These are phyloP conservation scores for Xiphorhynchus elegans DNA, from an alignment of 2,113 vertebrate genomes.

Conservation along the genomic window DNA sequence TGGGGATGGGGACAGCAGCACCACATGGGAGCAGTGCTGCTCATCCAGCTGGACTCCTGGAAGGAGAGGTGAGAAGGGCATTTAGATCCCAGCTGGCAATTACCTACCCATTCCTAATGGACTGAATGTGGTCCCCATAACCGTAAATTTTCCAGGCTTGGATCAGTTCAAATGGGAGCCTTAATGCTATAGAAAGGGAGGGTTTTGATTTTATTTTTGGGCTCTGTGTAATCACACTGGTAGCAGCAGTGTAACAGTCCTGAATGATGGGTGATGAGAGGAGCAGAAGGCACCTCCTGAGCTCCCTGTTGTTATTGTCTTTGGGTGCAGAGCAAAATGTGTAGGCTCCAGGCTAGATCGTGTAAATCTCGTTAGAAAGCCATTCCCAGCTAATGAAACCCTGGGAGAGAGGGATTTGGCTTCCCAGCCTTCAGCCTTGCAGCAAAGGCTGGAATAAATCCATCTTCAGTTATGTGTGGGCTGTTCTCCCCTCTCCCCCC, in stretches of 20 bases:
- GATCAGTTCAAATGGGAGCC: slow-evolving; percentile 1
- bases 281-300: slow-evolving; percentile 15
- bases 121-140: neutral
- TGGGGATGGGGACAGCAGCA: neutral
- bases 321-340: slow-evolving; percentile 33
- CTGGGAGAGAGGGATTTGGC: slow-evolving; percentile 57
- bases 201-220: neutral
- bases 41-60: neutral
- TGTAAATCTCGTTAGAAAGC: slow-evolving; percentile 65
- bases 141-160: neutral
- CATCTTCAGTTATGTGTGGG: neutral
- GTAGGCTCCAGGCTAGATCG: slow-evolving; percentile 27
- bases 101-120: neutral
- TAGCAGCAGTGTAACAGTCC: neutral
- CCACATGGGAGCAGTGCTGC: neutral
- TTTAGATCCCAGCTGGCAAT: slow-evolving; percentile 7
- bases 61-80: neutral
- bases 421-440: neutral
- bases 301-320: slow-evolving; percentile 40
- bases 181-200: neutral
- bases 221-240: neutral
- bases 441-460: slow-evolving; percentile 55
- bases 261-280: slow-evolving; percentile 17
- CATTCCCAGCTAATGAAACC: slow-evolving; percentile 71
- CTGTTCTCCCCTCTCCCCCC: neutral